A percentile compares a stretch with the other conserved stretches of the same genome.
These are phyloP conservation scores for Epizoanthus illoricatus DNA, from an alignment of 92 coral and sea anemone genomes.

Conservation along the genomic window DNA sequence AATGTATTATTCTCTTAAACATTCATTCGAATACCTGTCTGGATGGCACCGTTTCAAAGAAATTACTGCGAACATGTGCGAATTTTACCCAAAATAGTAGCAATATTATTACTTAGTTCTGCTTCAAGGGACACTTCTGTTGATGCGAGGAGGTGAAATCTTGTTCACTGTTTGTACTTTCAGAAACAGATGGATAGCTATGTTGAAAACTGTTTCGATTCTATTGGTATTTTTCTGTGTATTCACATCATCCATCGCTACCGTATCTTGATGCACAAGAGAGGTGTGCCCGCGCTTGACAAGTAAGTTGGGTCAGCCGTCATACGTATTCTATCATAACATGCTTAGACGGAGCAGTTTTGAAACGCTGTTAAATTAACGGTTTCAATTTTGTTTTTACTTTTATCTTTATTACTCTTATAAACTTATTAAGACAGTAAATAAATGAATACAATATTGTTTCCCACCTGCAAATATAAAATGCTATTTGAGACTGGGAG, in stretches of 20 bases:
- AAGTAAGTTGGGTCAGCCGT: slow-evolving; percentile 63
- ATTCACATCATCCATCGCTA: slow-evolving; percentile 94
- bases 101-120: not conserved
- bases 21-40: too few relatives aligned
- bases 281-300: slow-evolving; percentile 96
- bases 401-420: too few relatives aligned
- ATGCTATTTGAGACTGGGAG: too few relatives aligned
- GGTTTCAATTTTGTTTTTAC: not conserved
- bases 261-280: slow-evolving; percentile 95
- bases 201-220: slow-evolving; percentile 89
- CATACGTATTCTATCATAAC: not conserved
- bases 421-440: too few relatives aligned
- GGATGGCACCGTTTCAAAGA: too few relatives aligned
- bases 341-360: not conserved
- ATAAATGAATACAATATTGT: too few relatives aligned
- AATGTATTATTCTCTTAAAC: too few relatives aligned
- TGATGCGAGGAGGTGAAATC: not conserved
- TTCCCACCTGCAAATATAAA: too few relatives aligned
- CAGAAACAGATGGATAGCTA: slow-evolving; percentile 99
- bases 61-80: too few relatives aligned
- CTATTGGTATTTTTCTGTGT: slow-evolving; percentile 94
- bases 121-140: not conserved
- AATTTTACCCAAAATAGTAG: not conserved
- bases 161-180: not conserved
- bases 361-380: not conserved